Evolutionary conservation across 2,797 vertebrate species (phyloP).

Genomic region (Dendrocincla tyrannina): DNA sequence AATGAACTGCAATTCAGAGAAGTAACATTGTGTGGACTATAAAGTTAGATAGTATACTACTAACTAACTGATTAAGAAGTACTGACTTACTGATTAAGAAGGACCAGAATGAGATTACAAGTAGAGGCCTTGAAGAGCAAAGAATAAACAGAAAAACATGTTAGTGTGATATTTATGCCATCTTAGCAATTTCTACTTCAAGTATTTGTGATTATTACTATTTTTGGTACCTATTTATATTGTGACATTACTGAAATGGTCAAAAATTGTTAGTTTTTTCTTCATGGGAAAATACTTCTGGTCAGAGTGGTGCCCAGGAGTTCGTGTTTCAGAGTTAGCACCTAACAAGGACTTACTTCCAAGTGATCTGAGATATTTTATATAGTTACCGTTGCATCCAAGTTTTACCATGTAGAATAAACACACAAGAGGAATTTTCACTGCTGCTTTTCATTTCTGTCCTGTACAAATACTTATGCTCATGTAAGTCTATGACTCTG

Average conservation of each 20-base stretch:
- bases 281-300: background rate
- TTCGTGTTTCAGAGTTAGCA: background rate
- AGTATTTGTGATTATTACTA: background rate
- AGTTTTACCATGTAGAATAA: background rate
- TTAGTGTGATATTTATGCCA: background rate
- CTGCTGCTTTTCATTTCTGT: background rate
- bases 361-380: background rate
- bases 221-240: background rate
- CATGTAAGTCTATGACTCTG: background rate
- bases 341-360: background rate
- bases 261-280: background rate
- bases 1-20: background rate
- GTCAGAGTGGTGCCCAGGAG: background rate
- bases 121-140: background rate
- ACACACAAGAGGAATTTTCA: background rate
- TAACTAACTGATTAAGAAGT: no score
- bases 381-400: background rate
- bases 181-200: background rate
- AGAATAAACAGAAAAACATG: background rate
- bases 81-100: no score
- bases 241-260: background rate
- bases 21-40: background rate
- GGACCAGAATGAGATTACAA: no score
- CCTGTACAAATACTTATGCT: background rate
- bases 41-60: background rate